phyloP scores from a whole-genome alignment of 2,888 invertebrate genomes.

The Ethmia dodecea region DNA sequence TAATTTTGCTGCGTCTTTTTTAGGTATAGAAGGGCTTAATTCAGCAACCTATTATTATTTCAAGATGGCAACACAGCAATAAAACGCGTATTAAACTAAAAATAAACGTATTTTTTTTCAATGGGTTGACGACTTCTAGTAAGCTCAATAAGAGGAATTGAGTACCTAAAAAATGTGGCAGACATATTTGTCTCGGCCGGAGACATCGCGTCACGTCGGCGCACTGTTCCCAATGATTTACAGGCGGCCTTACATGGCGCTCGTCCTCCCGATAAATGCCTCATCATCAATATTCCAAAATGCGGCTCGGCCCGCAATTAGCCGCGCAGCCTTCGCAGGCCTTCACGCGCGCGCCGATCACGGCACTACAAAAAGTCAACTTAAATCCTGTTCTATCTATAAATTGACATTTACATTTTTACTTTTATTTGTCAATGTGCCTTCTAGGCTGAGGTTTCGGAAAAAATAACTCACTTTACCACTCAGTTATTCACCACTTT shows the following conservation, averaged over 20 bases:
- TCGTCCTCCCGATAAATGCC: constrained; percentile 73
- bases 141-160: constrained; percentile 55
- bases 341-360: constrained; percentile 58
- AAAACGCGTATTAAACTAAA: constrained; percentile 14
- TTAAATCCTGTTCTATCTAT: constrained; percentile 68
- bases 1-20: no score
- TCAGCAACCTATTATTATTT: no score
- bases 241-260: constrained; percentile 68
- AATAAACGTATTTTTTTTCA: constrained; percentile 36
- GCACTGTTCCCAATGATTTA: constrained; percentile 71
- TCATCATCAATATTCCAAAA: constrained; percentile 78
- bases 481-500: no score
- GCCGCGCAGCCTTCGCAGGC: constrained; percentile 70
- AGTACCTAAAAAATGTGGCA: constrained; percentile 59
- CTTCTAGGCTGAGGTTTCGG: no score
- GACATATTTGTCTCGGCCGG: constrained; percentile 66
- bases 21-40: no score
- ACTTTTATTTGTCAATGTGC: constrained; percentile 25
- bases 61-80: constrained; percentile 1
- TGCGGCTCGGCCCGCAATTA: constrained; percentile 72
- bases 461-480: no score
- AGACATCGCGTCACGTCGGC: constrained; percentile 72
- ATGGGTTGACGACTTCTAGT: constrained; percentile 38
- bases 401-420: constrained; percentile 57
- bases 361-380: constrained; percentile 56